A percentile compares a stretch with the other conserved stretches of the same genome.
Evolutionary conservation across 23 tunicate genomes (phyloP).

Genomic region (Botrylloides violaceus): DNA sequence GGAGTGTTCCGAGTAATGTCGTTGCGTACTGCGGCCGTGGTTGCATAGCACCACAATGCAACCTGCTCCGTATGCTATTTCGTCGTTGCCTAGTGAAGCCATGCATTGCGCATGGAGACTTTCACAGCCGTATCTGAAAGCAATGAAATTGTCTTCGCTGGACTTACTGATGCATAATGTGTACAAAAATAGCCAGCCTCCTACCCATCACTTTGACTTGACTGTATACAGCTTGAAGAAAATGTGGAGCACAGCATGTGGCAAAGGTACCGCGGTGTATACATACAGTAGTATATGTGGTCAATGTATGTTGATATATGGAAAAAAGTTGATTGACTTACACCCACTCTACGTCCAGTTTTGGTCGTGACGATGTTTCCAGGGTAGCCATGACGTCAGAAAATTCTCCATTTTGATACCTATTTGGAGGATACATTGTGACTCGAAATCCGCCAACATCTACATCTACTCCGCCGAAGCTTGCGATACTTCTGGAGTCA

Average conservation of each 20-base stretch:
- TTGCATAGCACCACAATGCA: slow-evolving; percentile 53
- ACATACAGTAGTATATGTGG: neutral
- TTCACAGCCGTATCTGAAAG: slow-evolving; percentile 59
- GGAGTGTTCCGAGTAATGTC: slow-evolving; percentile 61
- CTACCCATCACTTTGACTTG: no score
- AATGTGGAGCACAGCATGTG: no score
- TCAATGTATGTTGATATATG: neutral
- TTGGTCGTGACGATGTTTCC: slow-evolving; percentile 6
- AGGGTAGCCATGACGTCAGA: neutral
- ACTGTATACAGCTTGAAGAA: no score
- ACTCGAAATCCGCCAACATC: neutral
- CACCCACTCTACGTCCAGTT: slow-evolving; percentile 25
- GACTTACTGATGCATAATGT: no score
- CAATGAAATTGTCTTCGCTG: no score
- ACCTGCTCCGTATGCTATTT: slow-evolving; percentile 53
- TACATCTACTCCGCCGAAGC: slow-evolving; percentile 16
- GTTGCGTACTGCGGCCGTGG: slow-evolving; percentile 39
- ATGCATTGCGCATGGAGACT: slow-evolving; percentile 35
- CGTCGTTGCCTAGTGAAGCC: slow-evolving; percentile 22
- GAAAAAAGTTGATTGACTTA: slow-evolving; percentile 5
- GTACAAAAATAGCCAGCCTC: no score
- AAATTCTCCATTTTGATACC: slow-evolving; percentile 13
- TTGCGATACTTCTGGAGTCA: slow-evolving; percentile 12
- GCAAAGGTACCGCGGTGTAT: no score
- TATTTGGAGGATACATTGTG: slow-evolving; percentile 15